Evolutionary conservation across 2,888 invertebrate genomes (phyloP).

Genomic region (Flexamia atlantica): DNA sequence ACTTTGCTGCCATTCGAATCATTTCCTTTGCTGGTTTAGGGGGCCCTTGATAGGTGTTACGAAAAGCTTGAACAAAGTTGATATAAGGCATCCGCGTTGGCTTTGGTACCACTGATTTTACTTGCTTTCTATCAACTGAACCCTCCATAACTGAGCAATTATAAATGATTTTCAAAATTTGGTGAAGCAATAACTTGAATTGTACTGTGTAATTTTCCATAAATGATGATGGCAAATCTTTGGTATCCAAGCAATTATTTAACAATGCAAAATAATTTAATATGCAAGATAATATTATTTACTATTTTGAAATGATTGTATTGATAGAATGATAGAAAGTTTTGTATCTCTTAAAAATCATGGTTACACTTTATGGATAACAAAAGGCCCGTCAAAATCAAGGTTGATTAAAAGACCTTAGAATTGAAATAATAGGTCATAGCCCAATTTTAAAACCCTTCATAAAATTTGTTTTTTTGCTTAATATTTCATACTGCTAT

Average conservation of each 20-base stretch:
- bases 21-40: constrained; percentile 21
- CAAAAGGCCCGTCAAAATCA: no score
- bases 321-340: no score
- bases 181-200: neutral
- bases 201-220: neutral
- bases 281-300: no score
- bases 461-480: no score
- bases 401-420: no score
- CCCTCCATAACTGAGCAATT: neutral
- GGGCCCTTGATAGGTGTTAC: neutral
- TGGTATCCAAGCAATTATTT: neutral
- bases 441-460: no score
- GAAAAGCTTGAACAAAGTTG: constrained; percentile 38
- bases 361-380: no score
- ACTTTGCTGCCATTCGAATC: constrained; percentile 4
- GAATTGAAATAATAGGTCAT: no score
- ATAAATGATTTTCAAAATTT: neutral
- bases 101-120: constrained; percentile 10
- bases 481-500: no score
- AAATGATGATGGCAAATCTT: neutral
- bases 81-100: constrained; percentile 37
- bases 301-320: no score
- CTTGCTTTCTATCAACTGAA: neutral
- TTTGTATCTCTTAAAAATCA: no score
- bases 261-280: neutral